Evolutionary conservation across 1,140 invertebrate genomes (phyloP), one percentile per base, ranked within the genome.

Genomic region (Zaprionus lachaisei): DNA sequence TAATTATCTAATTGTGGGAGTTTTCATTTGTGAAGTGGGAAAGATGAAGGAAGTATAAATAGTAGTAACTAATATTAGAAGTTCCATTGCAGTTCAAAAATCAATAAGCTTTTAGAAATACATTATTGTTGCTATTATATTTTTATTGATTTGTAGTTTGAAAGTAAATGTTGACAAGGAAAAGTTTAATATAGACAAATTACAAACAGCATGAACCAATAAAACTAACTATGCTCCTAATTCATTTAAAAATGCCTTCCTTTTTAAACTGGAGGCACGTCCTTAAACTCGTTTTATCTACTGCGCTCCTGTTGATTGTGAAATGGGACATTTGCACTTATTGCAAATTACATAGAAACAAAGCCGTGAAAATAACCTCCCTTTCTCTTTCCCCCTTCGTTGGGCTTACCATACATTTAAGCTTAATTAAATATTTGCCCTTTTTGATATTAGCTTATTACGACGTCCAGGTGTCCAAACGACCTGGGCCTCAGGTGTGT

Each of bases 361-460:
- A 54, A 54, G 47, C n/a, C 57, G 20, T 51, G 11, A 51, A 51
- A 51, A 51, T 24, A 51, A 5, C 47, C 47, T 4, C 11, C 47
- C 1, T 6, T 9, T 24, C 20, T 4, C 17, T 1, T 4, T 14
- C 47, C 11, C 47, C 47, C 11, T 12, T 0, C 47, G 9, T 20
- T 4, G 41, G 41, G 41, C 7, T 22, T 47, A 22, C 20, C 60
- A 77, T 54, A 49, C 81, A 63, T 76, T 77, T 74, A 79, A 80
- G 79, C 81, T 84, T 90, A 90, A 90, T 90, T 90, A 90, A 90
- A 90, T 90, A 90, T 90, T 90, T 90, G 77, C 65, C 12, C 26
- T 34, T 80, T 80, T 82, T 77, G 79, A 56, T 90, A 85, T 85
- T 90, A 80, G 71, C 79, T 77, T 85, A 75, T 77, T 77, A 82